A percentile compares a stretch with the other conserved stretches of the same genome.
Conservation (phyloP, 2,113 vertebrate genomes). For the Lampris incognitus region DNA sequence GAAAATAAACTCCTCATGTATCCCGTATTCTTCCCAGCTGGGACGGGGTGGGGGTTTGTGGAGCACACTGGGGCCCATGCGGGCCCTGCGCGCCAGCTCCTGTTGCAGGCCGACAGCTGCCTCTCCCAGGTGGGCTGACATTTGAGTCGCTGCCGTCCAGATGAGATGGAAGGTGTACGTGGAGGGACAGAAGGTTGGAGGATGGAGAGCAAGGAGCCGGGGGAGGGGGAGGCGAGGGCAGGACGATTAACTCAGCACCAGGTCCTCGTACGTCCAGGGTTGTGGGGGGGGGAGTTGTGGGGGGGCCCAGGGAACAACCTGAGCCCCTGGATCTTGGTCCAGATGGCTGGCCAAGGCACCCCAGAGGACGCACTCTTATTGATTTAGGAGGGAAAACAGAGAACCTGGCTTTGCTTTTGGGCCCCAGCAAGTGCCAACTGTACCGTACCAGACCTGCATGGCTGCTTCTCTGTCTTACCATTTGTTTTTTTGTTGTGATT, state of each 20-base stretch:
- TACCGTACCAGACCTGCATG: slow-evolving; percentile 69
- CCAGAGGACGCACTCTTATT: slow-evolving; percentile 85
- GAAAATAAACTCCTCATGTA: too few species aligned
- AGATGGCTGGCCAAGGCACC: slow-evolving; percentile 90
- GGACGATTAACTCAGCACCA: slow-evolving; percentile 84
- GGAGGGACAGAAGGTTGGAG: slow-evolving; percentile 74
- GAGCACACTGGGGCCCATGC: slow-evolving; percentile 16
- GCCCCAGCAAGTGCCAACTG: slow-evolving; percentile 56
- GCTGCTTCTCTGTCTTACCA: slow-evolving; percentile 45
- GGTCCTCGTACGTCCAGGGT: slow-evolving; percentile 86
- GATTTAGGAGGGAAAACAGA: slow-evolving; percentile 87
- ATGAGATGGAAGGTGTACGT: slow-evolving; percentile 91
- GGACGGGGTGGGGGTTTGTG: slow-evolving; percentile 46
- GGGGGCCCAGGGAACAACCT: slow-evolving; percentile 90
- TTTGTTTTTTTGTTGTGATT: slow-evolving; percentile 2
- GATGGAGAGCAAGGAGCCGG: slow-evolving; percentile 80
- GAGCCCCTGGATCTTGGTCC: slow-evolving; percentile 90
- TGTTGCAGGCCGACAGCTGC: slow-evolving; percentile 93
- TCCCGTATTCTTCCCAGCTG: slow-evolving; percentile 18
- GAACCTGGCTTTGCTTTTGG: slow-evolving; percentile 78
- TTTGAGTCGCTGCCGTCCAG: slow-evolving; percentile 89
- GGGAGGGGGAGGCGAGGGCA: slow-evolving; percentile 78
- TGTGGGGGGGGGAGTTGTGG: slow-evolving; percentile 33
- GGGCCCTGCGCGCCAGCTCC: slow-evolving; percentile 76
- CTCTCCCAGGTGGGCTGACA: slow-evolving; percentile 98